phyloP scores from a whole-genome alignment of 2,797 vertebrate species.

The Falco biarmicus region DNA sequence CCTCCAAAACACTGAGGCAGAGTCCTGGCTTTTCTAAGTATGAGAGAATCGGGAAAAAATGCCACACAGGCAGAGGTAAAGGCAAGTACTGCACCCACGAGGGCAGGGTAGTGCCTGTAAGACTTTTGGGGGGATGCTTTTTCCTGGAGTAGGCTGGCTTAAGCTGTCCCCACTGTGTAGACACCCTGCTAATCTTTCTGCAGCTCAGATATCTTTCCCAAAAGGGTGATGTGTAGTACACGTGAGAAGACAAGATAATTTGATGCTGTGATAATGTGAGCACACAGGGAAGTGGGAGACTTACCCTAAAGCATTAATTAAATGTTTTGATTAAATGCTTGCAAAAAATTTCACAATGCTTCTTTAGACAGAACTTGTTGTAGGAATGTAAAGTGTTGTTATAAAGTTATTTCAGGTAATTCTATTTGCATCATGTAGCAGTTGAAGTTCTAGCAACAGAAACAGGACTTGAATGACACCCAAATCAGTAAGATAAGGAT shows the following conservation, averaged over 20 bases:
- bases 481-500: neutral
- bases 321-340: conserved; percentile 13
- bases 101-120: neutral
- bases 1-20: neutral
- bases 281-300: neutral
- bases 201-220: neutral
- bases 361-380: neutral
- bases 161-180: neutral
- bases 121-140: neutral
- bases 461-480: conserved; percentile 4
- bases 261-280: neutral
- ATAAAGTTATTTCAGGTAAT: neutral
- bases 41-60: neutral
- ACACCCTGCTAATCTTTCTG: neutral
- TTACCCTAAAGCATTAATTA: conserved; percentile 33
- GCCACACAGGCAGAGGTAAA: neutral
- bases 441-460: neutral
- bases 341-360: neutral
- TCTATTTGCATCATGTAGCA: neutral
- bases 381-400: neutral
- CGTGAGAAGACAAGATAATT: neutral
- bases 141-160: neutral
- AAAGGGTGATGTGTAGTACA: neutral
- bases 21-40: neutral
- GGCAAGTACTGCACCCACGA: neutral